Evolutionary conservation across 2,888 invertebrate genomes (phyloP).

Genomic region (Clepsis dumicolana): DNA sequence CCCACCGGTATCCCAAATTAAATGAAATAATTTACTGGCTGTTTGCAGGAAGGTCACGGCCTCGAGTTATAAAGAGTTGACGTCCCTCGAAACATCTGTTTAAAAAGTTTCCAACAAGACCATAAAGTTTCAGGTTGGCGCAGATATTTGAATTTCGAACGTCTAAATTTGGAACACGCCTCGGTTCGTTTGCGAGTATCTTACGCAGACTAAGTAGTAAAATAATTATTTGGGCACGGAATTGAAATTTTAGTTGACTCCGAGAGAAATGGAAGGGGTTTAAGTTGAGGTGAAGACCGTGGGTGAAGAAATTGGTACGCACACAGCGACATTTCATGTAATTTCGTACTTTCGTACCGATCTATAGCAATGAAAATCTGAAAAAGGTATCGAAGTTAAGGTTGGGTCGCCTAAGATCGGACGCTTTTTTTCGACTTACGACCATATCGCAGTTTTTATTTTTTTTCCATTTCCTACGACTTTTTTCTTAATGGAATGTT

Average conservation of each 20-base stretch:
- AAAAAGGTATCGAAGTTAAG: too few species aligned
- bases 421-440: too few species aligned
- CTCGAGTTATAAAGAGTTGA: slow-evolving; percentile 36
- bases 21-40: slow-evolving; percentile 7
- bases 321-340: too few species aligned
- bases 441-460: too few species aligned
- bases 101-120: slow-evolving; percentile 39
- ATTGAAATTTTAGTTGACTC: slow-evolving; percentile 5
- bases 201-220: slow-evolving; percentile 9
- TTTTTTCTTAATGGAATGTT: too few species aligned
- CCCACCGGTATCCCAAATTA: not conserved
- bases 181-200: slow-evolving; percentile 19
- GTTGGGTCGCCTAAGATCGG: too few species aligned
- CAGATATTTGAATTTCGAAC: slow-evolving; percentile 36
- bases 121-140: slow-evolving; percentile 30
- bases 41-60: slow-evolving; percentile 14
- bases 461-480: too few species aligned
- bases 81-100: slow-evolving; percentile 41
- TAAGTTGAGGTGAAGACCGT: too few species aligned
- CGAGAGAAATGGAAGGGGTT: not conserved
- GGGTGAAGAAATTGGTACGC: too few species aligned
- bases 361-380: too few species aligned
- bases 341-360: too few species aligned
- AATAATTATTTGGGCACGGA: slow-evolving; percentile 4
- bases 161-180: slow-evolving; percentile 23